Evolutionary conservation across 2,888 invertebrate species (phyloP).

Genomic region (Drosophila sordidula): DNA sequence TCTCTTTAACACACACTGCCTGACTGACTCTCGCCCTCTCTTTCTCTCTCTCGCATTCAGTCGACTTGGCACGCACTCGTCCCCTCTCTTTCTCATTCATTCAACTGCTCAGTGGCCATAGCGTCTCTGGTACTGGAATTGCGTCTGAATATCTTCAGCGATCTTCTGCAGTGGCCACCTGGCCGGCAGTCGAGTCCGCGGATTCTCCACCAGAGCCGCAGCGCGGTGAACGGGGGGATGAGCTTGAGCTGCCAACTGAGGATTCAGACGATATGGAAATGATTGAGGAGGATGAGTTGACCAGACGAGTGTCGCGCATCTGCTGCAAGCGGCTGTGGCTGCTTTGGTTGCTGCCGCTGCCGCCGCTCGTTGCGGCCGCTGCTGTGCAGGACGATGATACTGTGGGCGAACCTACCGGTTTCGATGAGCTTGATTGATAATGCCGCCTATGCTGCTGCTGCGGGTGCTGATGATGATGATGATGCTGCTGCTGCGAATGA

Average conservation of each 20-base stretch:
- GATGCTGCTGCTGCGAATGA: slow-evolving; percentile 61
- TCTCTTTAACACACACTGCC: background rate
- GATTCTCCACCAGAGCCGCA: slow-evolving; percentile 48
- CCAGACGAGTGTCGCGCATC: slow-evolving; percentile 60
- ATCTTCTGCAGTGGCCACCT: slow-evolving; percentile 30
- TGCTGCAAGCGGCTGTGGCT: slow-evolving; percentile 53
- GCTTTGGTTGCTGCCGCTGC: slow-evolving; percentile 19
- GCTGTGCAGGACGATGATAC: slow-evolving; percentile 53
- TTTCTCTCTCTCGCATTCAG: background rate
- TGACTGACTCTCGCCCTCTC: background rate
- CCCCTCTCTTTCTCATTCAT: background rate
- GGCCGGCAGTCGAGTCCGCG: slow-evolving; percentile 30
- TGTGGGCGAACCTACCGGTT: slow-evolving; percentile 50
- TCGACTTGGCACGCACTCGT: too few relatives aligned
- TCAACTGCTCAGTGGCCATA: slow-evolving; percentile 4
- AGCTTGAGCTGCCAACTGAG: slow-evolving; percentile 75
- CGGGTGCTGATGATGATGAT: slow-evolving; percentile 35
- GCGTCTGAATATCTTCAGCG: slow-evolving; percentile 16
- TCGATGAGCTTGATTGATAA: slow-evolving; percentile 35
- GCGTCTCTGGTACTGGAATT: slow-evolving; percentile 6
- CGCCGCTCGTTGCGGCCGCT: slow-evolving; percentile 36
- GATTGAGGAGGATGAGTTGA: slow-evolving; percentile 80
- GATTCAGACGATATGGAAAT: slow-evolving; percentile 84
- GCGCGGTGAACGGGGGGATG: slow-evolving; percentile 63
- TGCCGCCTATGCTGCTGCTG: slow-evolving; percentile 56